A percentile compares a stretch with the other conserved stretches of the same genome.
These are phyloP conservation scores for Doryteuthis pealeii DNA, from an alignment of 1,140 invertebrate genomes.

Conservation along the genomic window DNA sequence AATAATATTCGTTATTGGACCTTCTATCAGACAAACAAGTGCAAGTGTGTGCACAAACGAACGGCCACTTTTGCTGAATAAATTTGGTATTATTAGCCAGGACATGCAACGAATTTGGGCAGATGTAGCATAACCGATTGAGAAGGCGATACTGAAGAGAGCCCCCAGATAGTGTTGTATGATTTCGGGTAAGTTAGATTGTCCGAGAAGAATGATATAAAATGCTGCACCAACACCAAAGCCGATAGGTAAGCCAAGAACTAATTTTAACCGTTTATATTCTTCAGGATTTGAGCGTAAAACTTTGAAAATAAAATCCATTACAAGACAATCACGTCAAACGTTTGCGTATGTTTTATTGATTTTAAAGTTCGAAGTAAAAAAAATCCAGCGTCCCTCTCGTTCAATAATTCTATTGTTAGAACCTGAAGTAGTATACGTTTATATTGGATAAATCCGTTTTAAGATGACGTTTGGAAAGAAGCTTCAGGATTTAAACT, in stretches of 20 bases:
- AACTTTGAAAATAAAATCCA: slow-evolving; percentile 10
- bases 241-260: slow-evolving; percentile 28
- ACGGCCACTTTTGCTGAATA: slow-evolving; percentile 45
- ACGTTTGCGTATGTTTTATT: no score
- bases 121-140: slow-evolving; percentile 41
- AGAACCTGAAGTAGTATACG: no score
- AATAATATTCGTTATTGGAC: slow-evolving; percentile 16
- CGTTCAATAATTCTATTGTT: no score
- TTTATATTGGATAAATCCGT: no score
- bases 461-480: no score
- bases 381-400: no score
- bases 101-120: slow-evolving; percentile 40
- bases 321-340: no score
- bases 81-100: slow-evolving; percentile 40
- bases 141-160: slow-evolving; percentile 26
- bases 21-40: slow-evolving; percentile 39
- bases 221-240: slow-evolving; percentile 22
- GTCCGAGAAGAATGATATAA: slow-evolving; percentile 28
- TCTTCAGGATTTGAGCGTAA: slow-evolving; percentile 23
- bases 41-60: slow-evolving; percentile 44
- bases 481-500: no score
- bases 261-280: slow-evolving; percentile 21
- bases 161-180: slow-evolving; percentile 28
- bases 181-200: slow-evolving; percentile 25
- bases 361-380: no score